phyloP scores from a whole-genome alignment of 2,888 invertebrate genomes.

The Glaucopsyche alexis region DNA sequence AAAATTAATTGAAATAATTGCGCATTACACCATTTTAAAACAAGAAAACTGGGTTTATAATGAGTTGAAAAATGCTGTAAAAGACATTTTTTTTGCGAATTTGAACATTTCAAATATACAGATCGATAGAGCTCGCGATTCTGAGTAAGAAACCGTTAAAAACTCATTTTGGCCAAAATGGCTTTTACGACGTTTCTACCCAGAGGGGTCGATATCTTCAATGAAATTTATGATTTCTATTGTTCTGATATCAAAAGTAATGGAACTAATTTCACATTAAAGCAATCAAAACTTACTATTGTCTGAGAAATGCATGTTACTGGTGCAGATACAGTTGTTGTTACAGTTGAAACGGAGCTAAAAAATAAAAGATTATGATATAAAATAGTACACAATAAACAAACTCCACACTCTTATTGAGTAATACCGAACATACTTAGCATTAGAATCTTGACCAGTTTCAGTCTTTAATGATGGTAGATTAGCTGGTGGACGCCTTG shows the following conservation, averaged over 20 bases:
- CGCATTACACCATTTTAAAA: too few species aligned
- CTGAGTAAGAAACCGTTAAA: too few species aligned
- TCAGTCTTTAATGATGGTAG: conserved; percentile 99
- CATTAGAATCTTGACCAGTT: conserved; percentile 78
- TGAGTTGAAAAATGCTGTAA: too few species aligned
- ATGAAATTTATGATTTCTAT: neutral
- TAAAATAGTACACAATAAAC: neutral
- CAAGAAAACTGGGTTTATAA: too few species aligned
- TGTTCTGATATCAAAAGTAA: neutral
- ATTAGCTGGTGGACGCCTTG: conserved; percentile 99
- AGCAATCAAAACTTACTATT: conserved; percentile 56
- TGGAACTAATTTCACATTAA: conserved; percentile 10
- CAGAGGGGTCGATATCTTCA: too few species aligned
- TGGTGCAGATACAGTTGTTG: conserved; percentile 68
- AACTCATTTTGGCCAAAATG: too few species aligned
- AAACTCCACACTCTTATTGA: neutral
- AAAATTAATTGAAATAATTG: too few species aligned
- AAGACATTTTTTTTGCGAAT: too few species aligned
- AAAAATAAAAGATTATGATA: conserved; percentile 42
- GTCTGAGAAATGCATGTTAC: conserved; percentile 75
- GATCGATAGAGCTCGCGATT: too few species aligned
- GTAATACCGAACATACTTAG: conserved; percentile 57
- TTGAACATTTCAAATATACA: too few species aligned
- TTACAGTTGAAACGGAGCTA: conserved; percentile 69
- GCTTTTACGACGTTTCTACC: too few species aligned